phyloP scores from a whole-genome alignment of 35 echinoderm and acorn worm species.

The Lytechinus pictus region DNA sequence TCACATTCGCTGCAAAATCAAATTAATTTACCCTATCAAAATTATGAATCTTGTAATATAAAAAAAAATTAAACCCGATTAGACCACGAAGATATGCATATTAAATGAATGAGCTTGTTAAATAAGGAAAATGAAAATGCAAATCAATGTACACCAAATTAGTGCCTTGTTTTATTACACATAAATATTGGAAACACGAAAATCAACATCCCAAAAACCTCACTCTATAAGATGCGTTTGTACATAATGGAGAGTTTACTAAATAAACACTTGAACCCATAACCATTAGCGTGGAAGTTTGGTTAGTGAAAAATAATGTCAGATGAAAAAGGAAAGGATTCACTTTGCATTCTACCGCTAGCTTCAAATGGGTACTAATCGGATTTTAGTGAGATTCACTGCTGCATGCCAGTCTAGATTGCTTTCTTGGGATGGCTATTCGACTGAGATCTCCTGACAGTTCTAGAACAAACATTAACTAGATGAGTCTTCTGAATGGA shows the following conservation, averaged over 20 bases:
- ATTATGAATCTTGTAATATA: too few relatives aligned
- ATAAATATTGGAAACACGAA: too few relatives aligned
- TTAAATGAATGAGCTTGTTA: too few relatives aligned
- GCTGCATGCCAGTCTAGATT: not conserved
- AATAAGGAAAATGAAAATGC: too few relatives aligned
- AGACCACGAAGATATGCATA: too few relatives aligned
- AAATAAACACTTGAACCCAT: slow-evolving; percentile 5
- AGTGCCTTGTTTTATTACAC: too few relatives aligned
- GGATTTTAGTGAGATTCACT: not conserved
- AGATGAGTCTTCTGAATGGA: not conserved
- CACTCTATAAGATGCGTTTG: not conserved
- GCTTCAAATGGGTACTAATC: not conserved
- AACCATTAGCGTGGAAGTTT: not conserved
- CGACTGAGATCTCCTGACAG: not conserved
- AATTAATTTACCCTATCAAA: too few relatives aligned
- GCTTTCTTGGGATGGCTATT: not conserved
- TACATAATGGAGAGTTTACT: not conserved
- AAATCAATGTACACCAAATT: too few relatives aligned
- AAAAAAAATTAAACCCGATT: too few relatives aligned
- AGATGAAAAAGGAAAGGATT: not conserved
- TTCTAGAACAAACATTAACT: slow-evolving; percentile 14
- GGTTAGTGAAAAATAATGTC: not conserved
- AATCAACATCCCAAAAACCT: too few relatives aligned
- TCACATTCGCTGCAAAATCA: too few relatives aligned
- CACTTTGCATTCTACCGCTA: not conserved